A percentile compares a stretch with the other conserved stretches of the same genome.
These are phyloP conservation scores for Lepidocyrtoides sp. DNA, from an alignment of 2,888 invertebrate genomes.

Conservation along the genomic window DNA sequence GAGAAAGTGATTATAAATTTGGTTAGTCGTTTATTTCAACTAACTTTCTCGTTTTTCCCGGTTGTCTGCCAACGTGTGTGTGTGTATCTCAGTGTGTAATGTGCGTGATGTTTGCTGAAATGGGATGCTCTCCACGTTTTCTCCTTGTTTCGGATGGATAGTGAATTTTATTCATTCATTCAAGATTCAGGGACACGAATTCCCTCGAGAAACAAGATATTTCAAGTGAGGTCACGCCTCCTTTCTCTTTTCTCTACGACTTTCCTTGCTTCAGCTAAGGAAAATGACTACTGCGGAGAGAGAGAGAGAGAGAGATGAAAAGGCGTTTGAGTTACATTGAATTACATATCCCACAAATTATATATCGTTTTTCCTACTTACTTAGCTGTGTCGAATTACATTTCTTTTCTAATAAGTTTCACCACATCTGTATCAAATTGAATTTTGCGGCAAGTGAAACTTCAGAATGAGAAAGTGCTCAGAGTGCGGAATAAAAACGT, in stretches of 20 bases:
- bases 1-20: conserved; percentile 38
- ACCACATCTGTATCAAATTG: not conserved
- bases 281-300: not conserved
- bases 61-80: not conserved
- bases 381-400: not conserved
- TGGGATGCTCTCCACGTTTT: conserved; percentile 1
- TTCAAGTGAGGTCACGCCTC: conserved; percentile 30
- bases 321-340: not conserved
- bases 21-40: conserved; percentile 9
- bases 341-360: not conserved
- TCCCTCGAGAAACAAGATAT: conserved; percentile 36
- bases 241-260: not conserved
- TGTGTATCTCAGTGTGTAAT: not conserved
- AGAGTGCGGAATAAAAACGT: too few relatives aligned
- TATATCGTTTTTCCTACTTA: not conserved
- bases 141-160: conserved; percentile 4
- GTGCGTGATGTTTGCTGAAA: not conserved
- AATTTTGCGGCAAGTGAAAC: not conserved
- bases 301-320: conserved; percentile 4
- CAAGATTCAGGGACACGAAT: not conserved
- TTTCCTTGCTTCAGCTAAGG: not conserved
- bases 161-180: not conserved
- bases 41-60: conserved; percentile 10
- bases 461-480: too few relatives aligned
- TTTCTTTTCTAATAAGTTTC: not conserved